Percentiles rank a stretch among this genome's conserved stretches.
phyloP scores from a whole-genome alignment of 2,113 vertebrate genomes.

The Calonectris borealis region DNA sequence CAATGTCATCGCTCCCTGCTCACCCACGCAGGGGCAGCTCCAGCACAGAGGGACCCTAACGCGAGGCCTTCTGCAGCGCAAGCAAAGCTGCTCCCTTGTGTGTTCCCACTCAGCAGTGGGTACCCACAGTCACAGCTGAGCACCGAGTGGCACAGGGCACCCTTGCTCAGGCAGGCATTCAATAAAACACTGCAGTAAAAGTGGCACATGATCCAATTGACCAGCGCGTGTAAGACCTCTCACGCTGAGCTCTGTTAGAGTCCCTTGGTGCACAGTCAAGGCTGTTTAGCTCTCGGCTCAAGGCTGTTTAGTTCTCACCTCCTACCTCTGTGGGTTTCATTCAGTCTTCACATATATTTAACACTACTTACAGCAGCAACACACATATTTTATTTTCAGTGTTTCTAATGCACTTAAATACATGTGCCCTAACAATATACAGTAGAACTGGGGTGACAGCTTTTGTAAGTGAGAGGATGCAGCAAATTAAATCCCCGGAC shows the following conservation, averaged over 20 bases:
- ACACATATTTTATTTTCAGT: neutral
- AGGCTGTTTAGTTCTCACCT: neutral
- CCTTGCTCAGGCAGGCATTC: neutral
- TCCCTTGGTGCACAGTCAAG: neutral
- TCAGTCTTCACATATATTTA: neutral
- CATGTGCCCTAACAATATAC: neutral
- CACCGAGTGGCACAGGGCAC: neutral
- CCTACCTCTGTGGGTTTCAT: neutral
- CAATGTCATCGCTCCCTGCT: rapidly evolving
- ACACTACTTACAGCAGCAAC: neutral
- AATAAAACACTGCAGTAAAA: neutral
- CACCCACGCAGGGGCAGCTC: neutral
- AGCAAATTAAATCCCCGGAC: neutral
- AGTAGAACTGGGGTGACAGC: neutral
- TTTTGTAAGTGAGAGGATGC: neutral
- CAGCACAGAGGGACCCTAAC: neutral
- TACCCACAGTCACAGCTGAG: neutral
- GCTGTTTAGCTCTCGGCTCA: neutral
- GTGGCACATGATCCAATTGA: neutral
- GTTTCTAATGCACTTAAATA: neutral
- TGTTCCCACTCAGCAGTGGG: neutral
- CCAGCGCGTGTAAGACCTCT: neutral
- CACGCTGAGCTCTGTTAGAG: neutral
- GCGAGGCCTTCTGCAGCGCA: rapidly evolving
- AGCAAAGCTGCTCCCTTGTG: neutral